A percentile compares a stretch with the other conserved stretches of the same genome.
Evolutionary conservation across 2,888 invertebrate species (phyloP).

Genomic region (Andrena praecox): DNA sequence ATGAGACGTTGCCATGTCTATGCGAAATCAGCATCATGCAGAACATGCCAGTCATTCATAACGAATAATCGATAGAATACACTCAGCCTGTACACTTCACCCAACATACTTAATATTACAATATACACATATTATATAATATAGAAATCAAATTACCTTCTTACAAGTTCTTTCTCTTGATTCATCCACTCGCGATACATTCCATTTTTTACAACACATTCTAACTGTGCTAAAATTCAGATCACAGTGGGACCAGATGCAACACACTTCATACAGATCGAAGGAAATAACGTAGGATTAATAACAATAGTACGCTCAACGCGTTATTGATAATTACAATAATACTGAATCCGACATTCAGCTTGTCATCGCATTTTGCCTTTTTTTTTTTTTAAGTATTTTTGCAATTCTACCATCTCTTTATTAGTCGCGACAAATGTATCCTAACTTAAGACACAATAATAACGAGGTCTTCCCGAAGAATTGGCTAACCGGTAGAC

Average conservation of each 20-base stretch:
- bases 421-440: not conserved
- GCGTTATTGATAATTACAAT: constrained; percentile 32
- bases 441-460: not conserved
- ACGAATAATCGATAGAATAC: constrained; percentile 14
- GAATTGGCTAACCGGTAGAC: constrained; percentile 13
- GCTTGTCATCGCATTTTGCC: not conserved
- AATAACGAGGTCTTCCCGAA: not conserved
- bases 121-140: constrained; percentile 14
- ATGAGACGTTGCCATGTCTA: constrained; percentile 45
- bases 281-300: constrained; percentile 3
- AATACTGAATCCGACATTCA: constrained; percentile 28
- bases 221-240: not conserved
- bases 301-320: constrained; percentile 5
- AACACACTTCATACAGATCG: not conserved
- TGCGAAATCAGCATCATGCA: constrained; percentile 62
- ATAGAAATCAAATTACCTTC: constrained; percentile 23
- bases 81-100: constrained; percentile 18
- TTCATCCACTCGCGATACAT: constrained; percentile 3
- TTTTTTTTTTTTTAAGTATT: not conserved
- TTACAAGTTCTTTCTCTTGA: not conserved
- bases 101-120: constrained; percentile 24
- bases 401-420: not conserved
- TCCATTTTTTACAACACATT: not conserved
- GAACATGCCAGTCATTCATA: constrained; percentile 42
- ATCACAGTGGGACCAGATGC: not conserved